Conservation (phyloP, 2,113 vertebrate genomes). For the Scopus umbretta region DNA sequence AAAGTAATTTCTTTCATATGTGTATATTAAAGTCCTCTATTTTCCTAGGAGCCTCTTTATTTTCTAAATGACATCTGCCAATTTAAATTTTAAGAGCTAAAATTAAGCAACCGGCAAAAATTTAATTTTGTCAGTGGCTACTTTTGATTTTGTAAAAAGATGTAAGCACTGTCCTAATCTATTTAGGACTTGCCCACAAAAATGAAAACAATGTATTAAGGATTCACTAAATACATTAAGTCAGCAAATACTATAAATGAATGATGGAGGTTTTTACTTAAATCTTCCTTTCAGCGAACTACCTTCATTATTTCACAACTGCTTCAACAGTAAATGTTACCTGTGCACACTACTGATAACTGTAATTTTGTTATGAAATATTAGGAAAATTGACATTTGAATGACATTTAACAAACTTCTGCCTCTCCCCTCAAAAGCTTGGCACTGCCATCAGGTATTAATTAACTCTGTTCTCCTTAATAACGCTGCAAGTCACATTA, state of each 20-base stretch:
- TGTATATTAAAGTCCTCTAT: background rate
- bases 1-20: conserved; percentile 29
- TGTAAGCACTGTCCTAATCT: background rate
- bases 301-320: background rate
- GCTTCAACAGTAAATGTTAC: background rate
- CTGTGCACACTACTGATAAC: background rate
- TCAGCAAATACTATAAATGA: background rate
- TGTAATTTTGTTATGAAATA: background rate
- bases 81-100: background rate
- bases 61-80: background rate
- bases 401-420: background rate
- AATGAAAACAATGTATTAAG: background rate
- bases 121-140: background rate
- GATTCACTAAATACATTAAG: background rate
- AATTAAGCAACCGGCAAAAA: background rate
- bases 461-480: background rate
- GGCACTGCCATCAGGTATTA: background rate
- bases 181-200: background rate
- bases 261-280: background rate
- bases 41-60: background rate
- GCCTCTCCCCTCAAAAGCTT: background rate
- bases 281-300: background rate
- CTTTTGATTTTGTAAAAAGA: background rate
- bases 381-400: background rate
- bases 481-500: rapidly evolving